These are phyloP conservation scores for Leptogaster cylindrica DNA, from an alignment of 2,888 invertebrate genomes.

Conservation along the genomic window DNA sequence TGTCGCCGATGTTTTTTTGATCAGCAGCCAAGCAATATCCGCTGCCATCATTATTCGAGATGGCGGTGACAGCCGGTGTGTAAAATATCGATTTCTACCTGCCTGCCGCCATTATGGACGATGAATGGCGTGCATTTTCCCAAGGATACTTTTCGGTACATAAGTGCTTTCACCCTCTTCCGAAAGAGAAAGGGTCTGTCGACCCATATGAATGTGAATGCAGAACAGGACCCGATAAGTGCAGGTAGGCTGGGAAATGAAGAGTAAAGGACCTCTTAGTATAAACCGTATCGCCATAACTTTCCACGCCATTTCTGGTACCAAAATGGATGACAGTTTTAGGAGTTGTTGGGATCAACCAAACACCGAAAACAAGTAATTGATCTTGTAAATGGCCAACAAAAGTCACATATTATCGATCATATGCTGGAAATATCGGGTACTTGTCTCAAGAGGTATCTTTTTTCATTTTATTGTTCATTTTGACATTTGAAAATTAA, in stretches of 20 bases:
- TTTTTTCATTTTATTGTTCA: no score
- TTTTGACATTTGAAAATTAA: no score
- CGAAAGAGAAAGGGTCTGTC: not conserved
- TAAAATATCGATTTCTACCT: constrained; percentile 5
- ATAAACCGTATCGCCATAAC: no score
- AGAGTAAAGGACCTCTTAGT: not conserved
- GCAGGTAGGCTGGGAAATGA: not conserved
- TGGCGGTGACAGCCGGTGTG: constrained; percentile 1
- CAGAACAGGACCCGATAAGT: not conserved
- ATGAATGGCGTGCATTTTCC: not conserved
- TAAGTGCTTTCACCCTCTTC: not conserved
- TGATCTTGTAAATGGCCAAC: constrained; percentile 9
- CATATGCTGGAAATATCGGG: no score
- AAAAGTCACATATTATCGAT: constrained; percentile 27
- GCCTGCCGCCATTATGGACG: not conserved
- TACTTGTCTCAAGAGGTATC: no score
- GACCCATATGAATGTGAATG: constrained; percentile 1
- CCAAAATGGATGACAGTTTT: constrained; percentile 29
- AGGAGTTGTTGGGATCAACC: constrained; percentile 15
- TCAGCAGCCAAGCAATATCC: constrained; percentile 12
- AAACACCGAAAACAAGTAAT: constrained; percentile 24
- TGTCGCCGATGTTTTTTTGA: not conserved
- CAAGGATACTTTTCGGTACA: not conserved
- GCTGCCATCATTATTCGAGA: no score
- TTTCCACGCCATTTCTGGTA: constrained; percentile 20